These are phyloP conservation scores for Crenichthys baileyi DNA, from an alignment of 2,797 vertebrate species.

Conservation along the genomic window DNA sequence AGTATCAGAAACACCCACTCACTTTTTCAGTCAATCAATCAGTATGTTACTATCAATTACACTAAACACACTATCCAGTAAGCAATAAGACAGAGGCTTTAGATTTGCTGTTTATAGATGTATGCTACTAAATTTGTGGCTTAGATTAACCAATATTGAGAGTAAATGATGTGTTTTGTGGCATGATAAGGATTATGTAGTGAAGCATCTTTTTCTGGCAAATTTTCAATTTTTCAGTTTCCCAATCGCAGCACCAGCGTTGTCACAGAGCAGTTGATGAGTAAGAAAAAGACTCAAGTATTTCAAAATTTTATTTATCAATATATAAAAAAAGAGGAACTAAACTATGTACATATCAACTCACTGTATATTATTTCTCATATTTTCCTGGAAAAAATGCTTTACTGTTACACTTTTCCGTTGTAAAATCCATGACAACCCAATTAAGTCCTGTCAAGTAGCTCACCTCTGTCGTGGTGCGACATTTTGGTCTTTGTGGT, in stretches of 20 bases:
- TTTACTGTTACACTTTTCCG: constrained; percentile 8
- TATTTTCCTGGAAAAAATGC: neutral
- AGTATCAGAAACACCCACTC: too few species aligned
- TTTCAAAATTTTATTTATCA: neutral
- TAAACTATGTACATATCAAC: neutral
- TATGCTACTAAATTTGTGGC: neutral
- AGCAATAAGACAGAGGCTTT: too few species aligned
- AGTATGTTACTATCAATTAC: too few species aligned
- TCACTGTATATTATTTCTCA: neutral
- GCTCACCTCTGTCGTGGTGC: too few species aligned
- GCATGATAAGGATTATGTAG: neutral
- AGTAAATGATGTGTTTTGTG: neutral
- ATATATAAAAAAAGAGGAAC: neutral
- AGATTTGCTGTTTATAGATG: neutral
- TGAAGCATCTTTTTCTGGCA: neutral
- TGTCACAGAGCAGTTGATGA: neutral
- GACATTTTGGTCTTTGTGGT: too few species aligned
- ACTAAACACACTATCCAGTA: too few species aligned
- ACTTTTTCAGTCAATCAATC: too few species aligned
- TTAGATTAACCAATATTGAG: neutral
- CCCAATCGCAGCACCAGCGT: neutral
- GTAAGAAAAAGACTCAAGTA: neutral
- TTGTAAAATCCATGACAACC: constrained; percentile 33
- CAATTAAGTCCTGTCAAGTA: constrained; percentile 35
- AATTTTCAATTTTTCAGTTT: neutral